These are phyloP conservation scores for Dermatemys mawii DNA, from an alignment of 2,113 vertebrate species.

Conservation along the genomic window DNA sequence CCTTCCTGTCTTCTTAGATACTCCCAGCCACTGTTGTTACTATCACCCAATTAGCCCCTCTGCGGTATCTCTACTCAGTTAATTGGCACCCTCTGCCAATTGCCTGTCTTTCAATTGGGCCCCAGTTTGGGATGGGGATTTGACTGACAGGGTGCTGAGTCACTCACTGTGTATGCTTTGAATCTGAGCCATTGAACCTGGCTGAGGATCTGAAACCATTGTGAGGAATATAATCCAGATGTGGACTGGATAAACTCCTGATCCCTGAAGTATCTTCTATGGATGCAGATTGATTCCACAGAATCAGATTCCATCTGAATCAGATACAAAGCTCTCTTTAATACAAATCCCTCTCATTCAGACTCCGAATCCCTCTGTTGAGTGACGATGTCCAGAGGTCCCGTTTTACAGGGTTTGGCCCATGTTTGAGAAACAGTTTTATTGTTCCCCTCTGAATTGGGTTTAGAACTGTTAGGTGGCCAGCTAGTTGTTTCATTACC, in stretches of 20 bases:
- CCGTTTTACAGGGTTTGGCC: neutral
- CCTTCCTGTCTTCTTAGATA: neutral
- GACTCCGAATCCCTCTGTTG: neutral
- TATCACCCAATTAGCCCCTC: neutral
- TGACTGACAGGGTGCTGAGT: neutral
- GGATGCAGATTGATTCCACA: neutral
- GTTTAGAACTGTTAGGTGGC: no score
- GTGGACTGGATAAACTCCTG: neutral
- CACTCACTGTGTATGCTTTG: neutral
- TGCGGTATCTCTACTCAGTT: neutral
- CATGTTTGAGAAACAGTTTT: neutral
- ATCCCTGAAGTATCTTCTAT: neutral
- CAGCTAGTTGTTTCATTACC: no score
- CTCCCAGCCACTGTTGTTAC: neutral
- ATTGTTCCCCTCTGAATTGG: no score
- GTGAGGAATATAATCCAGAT: neutral
- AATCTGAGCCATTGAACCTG: neutral
- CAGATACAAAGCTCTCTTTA: neutral
- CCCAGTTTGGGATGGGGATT: neutral
- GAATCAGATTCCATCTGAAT: neutral
- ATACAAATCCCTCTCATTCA: neutral
- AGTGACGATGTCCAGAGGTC: neutral
- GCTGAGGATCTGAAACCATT: neutral
- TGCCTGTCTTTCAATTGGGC: neutral
- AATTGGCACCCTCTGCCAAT: neutral